These are phyloP conservation scores for Aphrophora alni DNA, from an alignment of 2,888 invertebrate genomes.

Conservation along the genomic window DNA sequence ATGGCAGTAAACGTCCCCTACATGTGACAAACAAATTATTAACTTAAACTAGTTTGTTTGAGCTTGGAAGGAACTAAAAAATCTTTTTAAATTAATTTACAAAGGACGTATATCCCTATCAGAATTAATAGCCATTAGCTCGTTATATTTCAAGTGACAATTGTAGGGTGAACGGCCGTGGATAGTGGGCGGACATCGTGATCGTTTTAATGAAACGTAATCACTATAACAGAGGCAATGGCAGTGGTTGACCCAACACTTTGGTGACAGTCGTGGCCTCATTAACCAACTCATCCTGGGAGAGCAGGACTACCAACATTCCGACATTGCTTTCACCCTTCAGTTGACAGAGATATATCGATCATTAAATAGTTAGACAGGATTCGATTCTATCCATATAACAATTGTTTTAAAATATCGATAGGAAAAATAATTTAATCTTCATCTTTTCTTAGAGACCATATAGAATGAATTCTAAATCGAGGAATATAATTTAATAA, in stretches of 20 bases:
- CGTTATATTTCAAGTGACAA: not conserved
- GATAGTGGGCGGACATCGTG: not conserved
- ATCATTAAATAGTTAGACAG: no score
- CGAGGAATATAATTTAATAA: no score
- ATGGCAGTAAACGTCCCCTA: not conserved
- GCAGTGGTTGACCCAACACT: not conserved
- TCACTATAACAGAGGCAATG: not conserved
- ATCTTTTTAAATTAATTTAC: conserved; percentile 1
- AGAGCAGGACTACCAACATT: not conserved
- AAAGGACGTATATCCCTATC: conserved; percentile 2
- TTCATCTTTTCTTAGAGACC: no score
- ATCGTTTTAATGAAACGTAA: not conserved
- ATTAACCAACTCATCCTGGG: not conserved
- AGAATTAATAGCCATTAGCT: not conserved
- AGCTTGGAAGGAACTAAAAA: not conserved
- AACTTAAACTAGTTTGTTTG: not conserved
- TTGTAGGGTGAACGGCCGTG: not conserved
- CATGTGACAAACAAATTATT: not conserved
- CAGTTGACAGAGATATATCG: no score
- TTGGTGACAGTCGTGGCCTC: not conserved
- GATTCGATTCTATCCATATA: no score
- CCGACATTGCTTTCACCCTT: no score
- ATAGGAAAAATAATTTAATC: no score
- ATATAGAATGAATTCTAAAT: no score
- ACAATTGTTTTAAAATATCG: no score